phyloP scores from a whole-genome alignment of 1,140 invertebrate genomes.

The Drosophila azteca region DNA sequence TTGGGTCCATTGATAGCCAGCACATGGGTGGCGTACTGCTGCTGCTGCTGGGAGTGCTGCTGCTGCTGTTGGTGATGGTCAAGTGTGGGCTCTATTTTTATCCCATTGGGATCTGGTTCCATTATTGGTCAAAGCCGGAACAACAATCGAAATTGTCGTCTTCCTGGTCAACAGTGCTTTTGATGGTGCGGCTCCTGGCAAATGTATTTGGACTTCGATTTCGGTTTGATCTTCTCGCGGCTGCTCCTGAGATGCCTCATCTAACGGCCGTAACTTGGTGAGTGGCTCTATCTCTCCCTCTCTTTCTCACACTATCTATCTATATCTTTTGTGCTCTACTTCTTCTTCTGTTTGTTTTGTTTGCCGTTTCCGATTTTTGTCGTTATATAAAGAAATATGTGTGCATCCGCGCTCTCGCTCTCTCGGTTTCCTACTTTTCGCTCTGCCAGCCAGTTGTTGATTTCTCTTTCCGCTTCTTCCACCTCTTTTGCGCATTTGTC shows the following conservation, averaged over 20 bases:
- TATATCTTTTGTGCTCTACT: conserved; percentile 7
- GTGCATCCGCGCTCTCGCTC: conserved; percentile 32
- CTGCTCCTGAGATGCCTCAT: conserved; percentile 26
- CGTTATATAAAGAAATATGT: conserved; percentile 62
- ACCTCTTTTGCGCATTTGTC: conserved; percentile 51
- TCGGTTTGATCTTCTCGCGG: conserved; percentile 7
- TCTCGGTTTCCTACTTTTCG: conserved; percentile 19
- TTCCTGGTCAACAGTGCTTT: conserved; percentile 26
- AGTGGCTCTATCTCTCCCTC: conserved; percentile 16
- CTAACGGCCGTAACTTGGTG: conserved; percentile 51
- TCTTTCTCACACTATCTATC: conserved; percentile 7
- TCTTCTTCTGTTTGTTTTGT: conserved; percentile 24
- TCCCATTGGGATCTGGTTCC: conserved; percentile 84
- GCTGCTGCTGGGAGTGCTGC: conserved; percentile 63
- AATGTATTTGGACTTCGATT: conserved; percentile 4
- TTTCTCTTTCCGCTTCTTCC: conserved; percentile 31
- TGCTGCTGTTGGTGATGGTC: conserved; percentile 77
- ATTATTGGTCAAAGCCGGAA: conserved; percentile 79
- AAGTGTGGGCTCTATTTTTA: conserved; percentile 83
- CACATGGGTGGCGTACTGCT: conserved; percentile 79
- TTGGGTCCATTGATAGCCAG: conserved; percentile 81
- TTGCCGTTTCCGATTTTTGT: conserved; percentile 34
- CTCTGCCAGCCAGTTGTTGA: conserved; percentile 30
- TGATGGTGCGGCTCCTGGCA: background rate
- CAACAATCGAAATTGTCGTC: conserved; percentile 80